These are phyloP conservation scores for Drosophila insularis DNA, from an alignment of 1,140 invertebrate genomes.

Conservation along the genomic window DNA sequence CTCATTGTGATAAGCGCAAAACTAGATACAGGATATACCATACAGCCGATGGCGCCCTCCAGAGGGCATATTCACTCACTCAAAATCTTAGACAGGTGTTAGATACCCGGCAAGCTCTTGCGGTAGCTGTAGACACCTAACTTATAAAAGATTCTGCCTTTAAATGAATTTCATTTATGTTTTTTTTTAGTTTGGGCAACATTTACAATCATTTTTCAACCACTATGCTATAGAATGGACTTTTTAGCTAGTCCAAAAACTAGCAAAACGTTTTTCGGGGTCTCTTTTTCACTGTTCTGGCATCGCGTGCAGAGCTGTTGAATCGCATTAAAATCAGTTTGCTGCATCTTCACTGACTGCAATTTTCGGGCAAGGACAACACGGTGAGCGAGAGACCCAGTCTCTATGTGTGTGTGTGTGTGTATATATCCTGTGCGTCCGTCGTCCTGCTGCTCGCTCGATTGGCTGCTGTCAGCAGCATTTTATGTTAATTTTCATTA, in stretches of 20 bases:
- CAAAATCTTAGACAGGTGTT: too few species aligned
- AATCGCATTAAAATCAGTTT: slow-evolving; percentile 81
- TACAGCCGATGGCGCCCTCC: too few species aligned
- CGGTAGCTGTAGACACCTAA: too few species aligned
- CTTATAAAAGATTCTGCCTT: too few species aligned
- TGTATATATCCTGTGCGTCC: slow-evolving; percentile 22
- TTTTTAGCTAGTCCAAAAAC: slow-evolving; percentile 50
- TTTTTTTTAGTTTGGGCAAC: neutral
- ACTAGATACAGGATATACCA: too few species aligned
- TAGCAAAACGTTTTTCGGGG: slow-evolving; percentile 70
- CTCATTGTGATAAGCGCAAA: too few species aligned
- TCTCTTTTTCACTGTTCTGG: slow-evolving; percentile 20
- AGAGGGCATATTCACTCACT: too few species aligned
- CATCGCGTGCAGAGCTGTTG: slow-evolving; percentile 77
- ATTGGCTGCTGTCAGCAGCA: slow-evolving; percentile 79
- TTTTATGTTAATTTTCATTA: slow-evolving; percentile 82
- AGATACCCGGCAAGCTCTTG: too few species aligned
- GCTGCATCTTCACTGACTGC: slow-evolving; percentile 78
- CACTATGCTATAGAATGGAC: slow-evolving; percentile 26
- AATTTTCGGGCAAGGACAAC: slow-evolving; percentile 63
- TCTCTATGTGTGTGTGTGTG: neutral
- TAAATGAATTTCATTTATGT: too few species aligned
- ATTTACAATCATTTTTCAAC: neutral
- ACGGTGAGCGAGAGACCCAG: slow-evolving; percentile 8
- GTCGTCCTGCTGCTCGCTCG: slow-evolving; percentile 60